These are phyloP conservation scores for Alentia gelatinosa DNA, from an alignment of 2,888 invertebrate species.

Conservation along the genomic window DNA sequence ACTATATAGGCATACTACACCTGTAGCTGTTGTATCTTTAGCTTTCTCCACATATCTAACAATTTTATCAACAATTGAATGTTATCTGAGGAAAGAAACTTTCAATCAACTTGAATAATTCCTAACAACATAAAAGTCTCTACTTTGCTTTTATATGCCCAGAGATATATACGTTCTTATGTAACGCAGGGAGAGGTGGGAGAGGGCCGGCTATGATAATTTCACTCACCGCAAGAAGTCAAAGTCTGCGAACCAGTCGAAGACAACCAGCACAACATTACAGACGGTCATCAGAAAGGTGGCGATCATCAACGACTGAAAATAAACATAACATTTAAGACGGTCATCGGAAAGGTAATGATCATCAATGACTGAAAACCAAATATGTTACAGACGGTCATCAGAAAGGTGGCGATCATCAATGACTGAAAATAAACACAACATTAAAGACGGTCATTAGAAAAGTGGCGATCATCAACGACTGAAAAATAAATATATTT, in stretches of 20 bases:
- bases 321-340: neutral
- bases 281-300: constrained; percentile 93
- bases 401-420: constrained; percentile 90
- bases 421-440: constrained; percentile 88
- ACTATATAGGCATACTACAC: too few species aligned
- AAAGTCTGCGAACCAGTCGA: constrained; percentile 94
- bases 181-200: too few species aligned
- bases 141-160: too few species aligned
- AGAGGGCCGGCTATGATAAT: too few species aligned
- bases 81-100: too few species aligned
- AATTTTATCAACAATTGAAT: too few species aligned
- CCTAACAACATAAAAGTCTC: too few species aligned
- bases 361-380: neutral
- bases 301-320: constrained; percentile 86
- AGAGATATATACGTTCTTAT: too few species aligned
- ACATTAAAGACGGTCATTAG: constrained; percentile 94
- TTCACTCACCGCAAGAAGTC: constrained; percentile 82
- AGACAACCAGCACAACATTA: constrained; percentile 92
- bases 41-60: too few species aligned
- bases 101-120: too few species aligned
- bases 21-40: too few species aligned
- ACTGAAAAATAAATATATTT: too few species aligned
- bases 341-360: neutral
- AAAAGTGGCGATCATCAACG: constrained; percentile 89
- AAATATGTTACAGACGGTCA: constrained; percentile 87